Base-by-base conservation (phyloP, 2,113 vertebrate genomes). In the Gopherus flavomarginatus region DNA sequence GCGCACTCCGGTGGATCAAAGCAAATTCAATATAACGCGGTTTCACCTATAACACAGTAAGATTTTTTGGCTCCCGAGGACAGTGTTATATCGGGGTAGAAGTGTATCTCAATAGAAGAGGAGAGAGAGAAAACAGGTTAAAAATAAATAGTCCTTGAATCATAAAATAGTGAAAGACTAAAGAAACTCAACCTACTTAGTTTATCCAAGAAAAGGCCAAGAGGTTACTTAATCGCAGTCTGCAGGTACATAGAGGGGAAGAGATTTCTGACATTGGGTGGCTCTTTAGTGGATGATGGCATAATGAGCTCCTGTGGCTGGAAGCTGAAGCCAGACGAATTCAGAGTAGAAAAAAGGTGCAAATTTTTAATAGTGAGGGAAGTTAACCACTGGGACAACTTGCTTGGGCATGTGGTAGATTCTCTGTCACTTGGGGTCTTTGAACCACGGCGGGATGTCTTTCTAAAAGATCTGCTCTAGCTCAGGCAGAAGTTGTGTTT, bases 141-240 rank as follows among this genome's bases (percentile, higher is more conserved):
- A 59, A 59, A 53, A 17, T 7, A 50, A 59, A 44, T 3, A 1
- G 72, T 13, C 3, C 87, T 2, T 44, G 59, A 3, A 24, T 53
- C 22, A 1, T 0, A 9, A 53, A 0, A 1, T 5, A 3, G 77
- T 5, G 79, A 19, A 24, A 3, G 79, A 19, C 14, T 8, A 0
- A 38, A 26, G 78, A 22, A 22, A 3, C 14, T 19, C 13, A n/a
- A 24, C 2, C 26, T 52, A n/a, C 49, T 35, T 11, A 1, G 8
- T 1, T 4, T 49, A 6, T 44, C 27, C 27, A 1, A 38, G 6
- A 4, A 80, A 5, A 57, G 26, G 54, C 3, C 1, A 24, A 54
- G 65, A 31, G 1, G 0, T 1, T 84, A 38, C n/a, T 11, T 24
- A 72, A 4, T 1, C 14, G 21, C 9, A 50, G 8, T 11, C 84